phyloP scores from a whole-genome alignment of 2,113 vertebrate species.

The Paraplagusia blochii region DNA sequence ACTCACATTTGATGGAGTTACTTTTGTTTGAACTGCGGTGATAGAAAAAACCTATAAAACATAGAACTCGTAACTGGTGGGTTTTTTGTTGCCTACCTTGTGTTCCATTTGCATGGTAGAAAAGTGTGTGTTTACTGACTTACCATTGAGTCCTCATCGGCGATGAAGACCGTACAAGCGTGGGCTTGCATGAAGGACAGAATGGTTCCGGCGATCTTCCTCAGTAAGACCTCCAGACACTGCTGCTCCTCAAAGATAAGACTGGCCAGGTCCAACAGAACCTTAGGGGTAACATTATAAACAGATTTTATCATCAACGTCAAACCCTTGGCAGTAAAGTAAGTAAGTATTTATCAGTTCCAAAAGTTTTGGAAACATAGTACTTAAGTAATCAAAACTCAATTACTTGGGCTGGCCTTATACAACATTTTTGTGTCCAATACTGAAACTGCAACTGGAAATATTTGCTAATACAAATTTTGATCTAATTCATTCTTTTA shows the following conservation, averaged over 20 bases:
- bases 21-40: neutral
- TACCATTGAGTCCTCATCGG: conserved; percentile 86
- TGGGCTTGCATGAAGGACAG: conserved; percentile 97
- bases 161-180: conserved; percentile 91
- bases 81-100: too few species aligned
- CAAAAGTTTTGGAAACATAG: too few species aligned
- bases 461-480: too few species aligned
- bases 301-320: neutral
- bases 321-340: too few species aligned
- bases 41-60: neutral
- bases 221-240: conserved; percentile 90
- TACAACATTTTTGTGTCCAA: too few species aligned
- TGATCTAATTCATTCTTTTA: too few species aligned
- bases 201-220: conserved; percentile 93
- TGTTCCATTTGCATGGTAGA: too few species aligned
- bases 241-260: conserved; percentile 98
- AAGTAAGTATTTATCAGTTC: too few species aligned
- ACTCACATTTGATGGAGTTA: neutral
- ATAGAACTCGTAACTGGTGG: neutral
- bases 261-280: conserved; percentile 92
- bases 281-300: conserved; percentile 68
- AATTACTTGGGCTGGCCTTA: too few species aligned
- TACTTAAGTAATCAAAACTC: too few species aligned
- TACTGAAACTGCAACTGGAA: too few species aligned
- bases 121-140: conserved; percentile 50